Conservation (phyloP, 2,888 invertebrate genomes). For the Lucinisca nassula region DNA sequence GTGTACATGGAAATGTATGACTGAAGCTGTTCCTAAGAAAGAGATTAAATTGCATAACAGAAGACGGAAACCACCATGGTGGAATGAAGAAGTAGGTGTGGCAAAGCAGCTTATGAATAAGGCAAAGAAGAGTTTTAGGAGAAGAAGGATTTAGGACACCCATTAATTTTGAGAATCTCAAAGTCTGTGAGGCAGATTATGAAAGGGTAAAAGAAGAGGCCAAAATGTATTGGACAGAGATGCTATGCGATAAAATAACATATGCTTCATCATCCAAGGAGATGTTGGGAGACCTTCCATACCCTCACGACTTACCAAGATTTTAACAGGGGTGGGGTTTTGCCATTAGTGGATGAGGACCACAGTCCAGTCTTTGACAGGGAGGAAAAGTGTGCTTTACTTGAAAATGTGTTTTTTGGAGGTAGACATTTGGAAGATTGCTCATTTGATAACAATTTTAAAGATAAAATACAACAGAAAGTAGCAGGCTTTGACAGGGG, state of each 20-base stretch:
- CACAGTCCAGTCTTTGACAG: background rate
- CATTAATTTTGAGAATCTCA: background rate
- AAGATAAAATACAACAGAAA: background rate
- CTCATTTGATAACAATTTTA: background rate
- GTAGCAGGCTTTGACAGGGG: background rate
- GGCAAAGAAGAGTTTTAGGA: conserved; percentile 12
- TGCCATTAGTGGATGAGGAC: conserved; percentile 4
- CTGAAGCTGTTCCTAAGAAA: conserved; percentile 16
- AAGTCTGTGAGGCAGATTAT: background rate
- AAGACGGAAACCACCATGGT: conserved; percentile 22
- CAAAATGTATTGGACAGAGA: conserved; percentile 14
- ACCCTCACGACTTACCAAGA: conserved; percentile 21
- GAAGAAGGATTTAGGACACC: conserved; percentile 19
- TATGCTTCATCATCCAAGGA: background rate
- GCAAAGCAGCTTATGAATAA: background rate
- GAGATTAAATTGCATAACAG: conserved; percentile 1
- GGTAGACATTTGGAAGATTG: background rate
- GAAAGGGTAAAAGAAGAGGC: conserved; percentile 5
- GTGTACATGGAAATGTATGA: conserved; percentile 17
- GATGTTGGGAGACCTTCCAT: conserved; percentile 26
- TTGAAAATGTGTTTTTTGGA: conserved; percentile 20
- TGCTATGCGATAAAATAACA: conserved; percentile 11
- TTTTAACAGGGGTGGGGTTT: background rate
- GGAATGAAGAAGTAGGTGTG: background rate
- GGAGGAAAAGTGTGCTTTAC: conserved; percentile 10